Evolutionary conservation across 2,888 invertebrate genomes (phyloP).

Genomic region (Drosophila pegasa): DNA sequence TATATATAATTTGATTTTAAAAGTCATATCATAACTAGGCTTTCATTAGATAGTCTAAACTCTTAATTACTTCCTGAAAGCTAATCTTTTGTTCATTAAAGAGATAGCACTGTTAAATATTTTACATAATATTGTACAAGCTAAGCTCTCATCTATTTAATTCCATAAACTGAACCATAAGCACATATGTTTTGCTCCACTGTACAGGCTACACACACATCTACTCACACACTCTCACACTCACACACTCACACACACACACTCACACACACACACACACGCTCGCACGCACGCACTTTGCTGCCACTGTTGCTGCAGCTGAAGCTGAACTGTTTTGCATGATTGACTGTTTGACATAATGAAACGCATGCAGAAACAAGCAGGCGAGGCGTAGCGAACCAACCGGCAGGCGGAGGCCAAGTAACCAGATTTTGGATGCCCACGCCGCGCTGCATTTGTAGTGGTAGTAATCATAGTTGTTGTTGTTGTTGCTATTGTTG

Average conservation of each 20-base stretch:
- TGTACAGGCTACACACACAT: conserved; percentile 24
- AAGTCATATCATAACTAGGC: too few species aligned
- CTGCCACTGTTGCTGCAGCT: conserved; percentile 36
- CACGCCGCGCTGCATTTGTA: conserved; percentile 44
- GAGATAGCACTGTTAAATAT: too few species aligned
- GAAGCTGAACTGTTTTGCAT: conserved; percentile 72
- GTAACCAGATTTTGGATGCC: conserved; percentile 57
- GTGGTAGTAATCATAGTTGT: conserved; percentile 24
- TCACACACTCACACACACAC: conserved; percentile 18
- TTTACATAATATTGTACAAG: too few species aligned
- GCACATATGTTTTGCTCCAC: conserved; percentile 28
- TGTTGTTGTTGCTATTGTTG: conserved; percentile 47
- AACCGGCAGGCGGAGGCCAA: conserved; percentile 22
- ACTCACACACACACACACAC: conserved; percentile 16
- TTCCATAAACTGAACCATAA: too few species aligned
- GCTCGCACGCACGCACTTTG: conserved; percentile 39
- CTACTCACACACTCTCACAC: too few species aligned
- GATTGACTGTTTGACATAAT: conserved; percentile 79
- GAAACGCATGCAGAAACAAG: conserved; percentile 74
- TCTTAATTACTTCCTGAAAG: too few species aligned
- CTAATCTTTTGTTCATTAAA: too few species aligned
- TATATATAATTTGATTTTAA: too few species aligned
- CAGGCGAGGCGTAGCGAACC: conserved; percentile 21
- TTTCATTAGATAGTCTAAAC: too few species aligned
- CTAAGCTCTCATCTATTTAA: too few species aligned